Evolutionary conservation across 30 jellyfish, hydroid and myxozoan genomes (phyloP).

Genomic region (Aurelia aurita): DNA sequence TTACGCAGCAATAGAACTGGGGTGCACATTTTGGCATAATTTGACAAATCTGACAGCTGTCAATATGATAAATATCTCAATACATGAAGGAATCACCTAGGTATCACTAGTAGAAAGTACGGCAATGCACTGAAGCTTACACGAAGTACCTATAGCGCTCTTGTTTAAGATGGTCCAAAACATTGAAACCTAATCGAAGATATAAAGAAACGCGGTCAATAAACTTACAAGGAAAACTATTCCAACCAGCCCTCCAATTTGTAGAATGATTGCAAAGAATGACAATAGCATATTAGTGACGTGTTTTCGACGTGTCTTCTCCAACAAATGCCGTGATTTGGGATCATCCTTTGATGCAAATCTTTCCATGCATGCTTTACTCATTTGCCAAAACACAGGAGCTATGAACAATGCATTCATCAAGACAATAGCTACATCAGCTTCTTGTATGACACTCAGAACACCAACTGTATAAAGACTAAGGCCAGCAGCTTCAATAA

Average conservation of each 20-base stretch:
- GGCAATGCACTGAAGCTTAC: no score
- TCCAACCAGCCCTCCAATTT: constrained; percentile 89
- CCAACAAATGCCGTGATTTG: constrained; percentile 20
- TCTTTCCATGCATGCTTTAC: constrained; percentile 75
- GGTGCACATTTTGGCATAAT: no score
- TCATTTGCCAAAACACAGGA: constrained; percentile 91
- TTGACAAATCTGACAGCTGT: no score
- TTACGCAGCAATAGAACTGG: no score
- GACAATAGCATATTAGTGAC: constrained; percentile 72
- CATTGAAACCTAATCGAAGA: no score
- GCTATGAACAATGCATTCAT: constrained; percentile 89
- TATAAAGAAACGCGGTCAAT: neutral
- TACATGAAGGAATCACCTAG: no score
- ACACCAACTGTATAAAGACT: constrained; percentile 85
- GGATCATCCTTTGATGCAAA: constrained; percentile 44
- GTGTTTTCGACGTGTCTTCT: constrained; percentile 64
- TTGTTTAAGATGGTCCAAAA: no score
- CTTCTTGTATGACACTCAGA: constrained; percentile 62
- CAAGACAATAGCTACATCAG: constrained; percentile 74
- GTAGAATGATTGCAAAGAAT: constrained; percentile 81
- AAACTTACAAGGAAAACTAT: constrained; percentile 78
- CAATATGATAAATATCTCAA: no score
- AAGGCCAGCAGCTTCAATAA: constrained; percentile 87
- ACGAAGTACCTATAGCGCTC: no score
- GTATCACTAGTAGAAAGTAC: no score